Percentiles rank a stretch among this genome's conserved stretches.
These are phyloP conservation scores for Nebria salina DNA, from an alignment of 2,888 invertebrate species.

Conservation along the genomic window DNA sequence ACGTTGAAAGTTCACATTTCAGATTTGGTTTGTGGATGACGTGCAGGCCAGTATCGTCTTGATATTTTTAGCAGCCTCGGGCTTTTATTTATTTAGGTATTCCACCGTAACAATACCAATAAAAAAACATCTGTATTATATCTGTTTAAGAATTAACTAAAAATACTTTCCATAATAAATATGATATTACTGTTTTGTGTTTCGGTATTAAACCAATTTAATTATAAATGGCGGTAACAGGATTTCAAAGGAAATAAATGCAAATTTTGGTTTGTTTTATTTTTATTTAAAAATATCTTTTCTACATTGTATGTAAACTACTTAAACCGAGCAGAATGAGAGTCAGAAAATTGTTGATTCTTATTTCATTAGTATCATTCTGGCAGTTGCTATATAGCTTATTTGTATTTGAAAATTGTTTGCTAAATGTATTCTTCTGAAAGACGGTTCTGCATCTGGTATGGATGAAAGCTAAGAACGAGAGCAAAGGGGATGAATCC, in stretches of 20 bases:
- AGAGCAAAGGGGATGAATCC: background rate
- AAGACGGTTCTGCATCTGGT: background rate
- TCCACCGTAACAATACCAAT: background rate
- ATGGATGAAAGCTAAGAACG: background rate
- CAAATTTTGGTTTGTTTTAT: no score
- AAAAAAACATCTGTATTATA: background rate
- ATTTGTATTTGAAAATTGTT: background rate
- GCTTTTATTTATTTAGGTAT: background rate
- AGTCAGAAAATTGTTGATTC: no score
- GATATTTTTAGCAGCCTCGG: background rate
- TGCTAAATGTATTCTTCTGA: background rate
- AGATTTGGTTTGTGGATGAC: background rate
- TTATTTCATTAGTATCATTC: no score
- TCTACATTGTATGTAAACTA: no score
- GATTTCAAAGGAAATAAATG: no score
- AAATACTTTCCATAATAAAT: background rate
- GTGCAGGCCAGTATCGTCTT: background rate
- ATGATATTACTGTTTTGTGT: no score
- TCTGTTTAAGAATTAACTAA: background rate
- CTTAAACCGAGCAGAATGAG: no score
- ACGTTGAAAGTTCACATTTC: background rate
- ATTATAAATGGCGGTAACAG: no score
- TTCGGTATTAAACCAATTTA: no score
- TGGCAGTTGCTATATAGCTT: no score
- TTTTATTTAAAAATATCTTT: no score